These are phyloP conservation scores for Dorcus hopei DNA, from an alignment of 2,888 invertebrate species.

Conservation along the genomic window DNA sequence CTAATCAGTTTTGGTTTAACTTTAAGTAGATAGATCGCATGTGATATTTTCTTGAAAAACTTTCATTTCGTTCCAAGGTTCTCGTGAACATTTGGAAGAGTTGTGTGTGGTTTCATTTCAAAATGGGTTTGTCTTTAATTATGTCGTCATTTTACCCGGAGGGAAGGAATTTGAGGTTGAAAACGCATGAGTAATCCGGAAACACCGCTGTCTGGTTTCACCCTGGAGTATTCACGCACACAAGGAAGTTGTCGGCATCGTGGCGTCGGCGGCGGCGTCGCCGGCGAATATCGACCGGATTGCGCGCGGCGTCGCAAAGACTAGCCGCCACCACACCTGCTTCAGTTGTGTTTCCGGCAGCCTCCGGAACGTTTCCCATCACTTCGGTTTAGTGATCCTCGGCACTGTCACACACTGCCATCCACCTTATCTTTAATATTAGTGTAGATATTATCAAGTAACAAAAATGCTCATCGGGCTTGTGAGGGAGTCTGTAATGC, in stretches of 20 bases:
- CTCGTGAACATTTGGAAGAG: too few relatives aligned
- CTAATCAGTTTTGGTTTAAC: too few relatives aligned
- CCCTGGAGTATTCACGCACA: slow-evolving; percentile 18
- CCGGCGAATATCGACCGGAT: slow-evolving; percentile 43
- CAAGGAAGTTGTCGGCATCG: slow-evolving; percentile 24
- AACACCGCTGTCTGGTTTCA: slow-evolving; percentile 4
- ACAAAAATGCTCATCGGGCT: slow-evolving; percentile 79
- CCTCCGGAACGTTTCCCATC: slow-evolving; percentile 6
- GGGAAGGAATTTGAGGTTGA: background rate
- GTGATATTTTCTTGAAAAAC: too few relatives aligned
- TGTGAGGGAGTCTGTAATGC: slow-evolving; percentile 87
- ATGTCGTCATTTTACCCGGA: background rate
- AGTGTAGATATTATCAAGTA: slow-evolving; percentile 7
- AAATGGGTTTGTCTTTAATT: background rate
- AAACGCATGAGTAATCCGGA: slow-evolving; percentile 11
- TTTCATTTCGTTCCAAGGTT: too few relatives aligned
- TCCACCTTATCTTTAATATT: slow-evolving; percentile 9
- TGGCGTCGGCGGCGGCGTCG: slow-evolving; percentile 37
- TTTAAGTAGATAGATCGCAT: too few relatives aligned
- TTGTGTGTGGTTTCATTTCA: too few relatives aligned
- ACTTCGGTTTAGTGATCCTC: background rate
- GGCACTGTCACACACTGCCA: slow-evolving; percentile 10
- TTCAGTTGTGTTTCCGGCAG: slow-evolving; percentile 31
- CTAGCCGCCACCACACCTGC: slow-evolving; percentile 46
- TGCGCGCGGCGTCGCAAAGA: slow-evolving; percentile 44